Conservation (phyloP, 2,797 vertebrate species). For the Poeciliopsis gracilis region DNA sequence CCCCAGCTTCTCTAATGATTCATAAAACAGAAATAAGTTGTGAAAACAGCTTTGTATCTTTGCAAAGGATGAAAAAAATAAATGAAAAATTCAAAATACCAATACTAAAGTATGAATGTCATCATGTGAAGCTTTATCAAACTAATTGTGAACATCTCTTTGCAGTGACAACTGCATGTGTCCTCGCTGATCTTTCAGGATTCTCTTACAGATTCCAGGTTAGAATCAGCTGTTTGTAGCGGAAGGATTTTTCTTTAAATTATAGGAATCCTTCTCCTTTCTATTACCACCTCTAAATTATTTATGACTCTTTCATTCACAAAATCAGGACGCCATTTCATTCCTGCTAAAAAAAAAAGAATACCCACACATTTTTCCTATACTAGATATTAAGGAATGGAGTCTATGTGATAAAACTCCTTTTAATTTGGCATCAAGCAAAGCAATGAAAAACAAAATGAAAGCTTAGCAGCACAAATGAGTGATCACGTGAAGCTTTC, state of each 20-base stretch:
- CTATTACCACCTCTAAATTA: conserved; percentile 51
- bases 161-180: neutral
- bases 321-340: conserved; percentile 48
- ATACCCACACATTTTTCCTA: conserved; percentile 39
- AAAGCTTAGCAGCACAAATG: conserved; percentile 32
- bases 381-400: conserved; percentile 38
- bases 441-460: conserved; percentile 32
- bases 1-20: neutral
- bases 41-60: neutral
- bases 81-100: neutral
- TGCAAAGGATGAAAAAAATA: neutral
- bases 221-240: neutral
- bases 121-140: neutral
- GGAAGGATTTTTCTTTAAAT: conserved; percentile 7
- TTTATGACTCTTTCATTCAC: conserved; percentile 42
- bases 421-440: conserved; percentile 32
- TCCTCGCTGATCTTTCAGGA: neutral
- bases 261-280: conserved; percentile 24
- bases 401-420: conserved; percentile 23
- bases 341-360: conserved; percentile 17
- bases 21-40: neutral
- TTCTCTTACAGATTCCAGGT: neutral
- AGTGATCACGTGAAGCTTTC: conserved; percentile 29
- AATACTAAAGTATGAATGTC: neutral
- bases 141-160: neutral